Evolutionary conservation across 2,888 invertebrate genomes (phyloP), one percentile per base, ranked within the genome.

Genomic region (Drosophila flavopinicola): DNA sequence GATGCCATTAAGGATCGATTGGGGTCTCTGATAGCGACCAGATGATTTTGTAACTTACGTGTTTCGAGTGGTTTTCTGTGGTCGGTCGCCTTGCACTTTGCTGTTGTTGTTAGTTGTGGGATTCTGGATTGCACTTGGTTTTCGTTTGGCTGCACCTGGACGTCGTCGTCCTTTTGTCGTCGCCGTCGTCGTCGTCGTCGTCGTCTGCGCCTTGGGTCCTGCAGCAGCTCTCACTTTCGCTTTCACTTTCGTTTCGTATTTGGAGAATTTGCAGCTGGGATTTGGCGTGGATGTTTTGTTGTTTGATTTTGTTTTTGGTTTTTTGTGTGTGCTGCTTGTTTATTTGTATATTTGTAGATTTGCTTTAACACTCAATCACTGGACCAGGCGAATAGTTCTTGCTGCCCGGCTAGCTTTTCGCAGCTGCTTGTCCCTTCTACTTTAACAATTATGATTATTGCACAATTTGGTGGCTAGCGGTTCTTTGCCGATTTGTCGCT

Each of bases 171-270:
- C 42, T 49, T 25, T 33, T 15, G 11, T 9, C 6, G 23, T 37
- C 25, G 25, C 13, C 7, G 25, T 23, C n/a, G n/a, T 30, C 9
- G 45, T 53, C 30, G 15, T 59, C 57, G 41, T 35, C 41, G 9
- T 44, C 23, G 15, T 38, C 17, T 7, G 2, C 30, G 4, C 9
- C 24, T 38, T 24, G 5, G 32, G 20, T 41, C n/a, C 32, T 23
- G 24, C n/a, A 29, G 41, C 25, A 17, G 25, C 48, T 48, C 23
- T 27, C 60, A 49, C 61, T 63, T 63, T 63, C 61, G 61, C 44
- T 63, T 60, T 63, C 51, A 24, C 15, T 52, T 15, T 13, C 10
- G 13, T 10, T 38, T 17, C 11, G 6, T 37, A 1, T n/a, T 11
- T 51, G 33, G 33, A 33, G 33, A n/a, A n/a, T n/a, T n/a, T 33